phyloP scores from a whole-genome alignment of 2,888 invertebrate species.

The Phytoseiulus persimilis region DNA sequence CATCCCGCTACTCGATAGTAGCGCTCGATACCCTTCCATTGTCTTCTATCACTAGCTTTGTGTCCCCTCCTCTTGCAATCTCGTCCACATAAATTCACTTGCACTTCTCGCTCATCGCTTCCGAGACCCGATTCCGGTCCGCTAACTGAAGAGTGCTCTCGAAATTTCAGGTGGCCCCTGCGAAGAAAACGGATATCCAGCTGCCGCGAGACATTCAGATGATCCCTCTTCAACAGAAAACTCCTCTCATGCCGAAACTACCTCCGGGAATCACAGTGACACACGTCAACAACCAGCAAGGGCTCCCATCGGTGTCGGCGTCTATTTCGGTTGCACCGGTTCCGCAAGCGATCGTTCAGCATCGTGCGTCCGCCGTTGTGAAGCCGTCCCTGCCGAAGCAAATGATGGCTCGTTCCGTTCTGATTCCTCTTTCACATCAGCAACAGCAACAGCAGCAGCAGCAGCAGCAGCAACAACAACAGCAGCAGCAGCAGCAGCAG shows the following conservation, averaged over 20 bases:
- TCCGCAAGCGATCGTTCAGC: background rate
- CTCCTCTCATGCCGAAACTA: conserved; percentile 16
- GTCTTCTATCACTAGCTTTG: too few relatives aligned
- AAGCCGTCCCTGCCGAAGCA: background rate
- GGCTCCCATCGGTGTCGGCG: background rate
- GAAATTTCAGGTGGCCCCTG: background rate
- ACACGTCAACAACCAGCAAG: background rate
- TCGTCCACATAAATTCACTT: too few relatives aligned
- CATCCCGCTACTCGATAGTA: too few relatives aligned
- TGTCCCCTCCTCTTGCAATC: too few relatives aligned
- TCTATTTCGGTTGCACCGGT: background rate
- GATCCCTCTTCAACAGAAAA: conserved; percentile 25
- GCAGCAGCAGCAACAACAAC: conserved; percentile 23
- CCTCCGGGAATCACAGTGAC: conserved; percentile 35
- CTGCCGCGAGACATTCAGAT: conserved; percentile 21
- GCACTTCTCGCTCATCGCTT: too few relatives aligned
- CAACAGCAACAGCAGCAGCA: conserved; percentile 27
- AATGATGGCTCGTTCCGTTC: background rate
- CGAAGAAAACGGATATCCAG: conserved; percentile 23
- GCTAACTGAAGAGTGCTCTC: background rate
- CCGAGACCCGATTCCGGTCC: too few relatives aligned
- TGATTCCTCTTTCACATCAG: conserved; percentile 15
- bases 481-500: conserved; percentile 29
- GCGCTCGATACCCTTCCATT: too few relatives aligned
- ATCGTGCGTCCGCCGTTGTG: background rate